These are phyloP conservation scores for Aptenodytes forsteri DNA, from an alignment of 2,113 vertebrate species.

Conservation along the genomic window DNA sequence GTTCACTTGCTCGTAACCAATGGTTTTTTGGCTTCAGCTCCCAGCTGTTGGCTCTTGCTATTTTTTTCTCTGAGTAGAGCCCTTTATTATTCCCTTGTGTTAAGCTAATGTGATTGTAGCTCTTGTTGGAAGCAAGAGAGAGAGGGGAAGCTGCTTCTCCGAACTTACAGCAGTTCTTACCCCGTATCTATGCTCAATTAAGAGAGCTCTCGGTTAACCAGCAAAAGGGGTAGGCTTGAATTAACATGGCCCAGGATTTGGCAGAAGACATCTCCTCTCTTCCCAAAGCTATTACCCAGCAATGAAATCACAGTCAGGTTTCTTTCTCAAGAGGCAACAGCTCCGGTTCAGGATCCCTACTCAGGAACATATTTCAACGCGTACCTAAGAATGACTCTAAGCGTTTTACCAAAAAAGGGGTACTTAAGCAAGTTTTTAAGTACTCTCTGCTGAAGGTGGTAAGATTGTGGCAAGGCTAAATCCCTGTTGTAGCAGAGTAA, in stretches of 20 bases:
- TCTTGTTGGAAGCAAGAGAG: neutral
- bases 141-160: neutral
- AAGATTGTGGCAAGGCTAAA: neutral
- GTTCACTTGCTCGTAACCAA: constrained; percentile 11
- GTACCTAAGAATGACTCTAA: neutral
- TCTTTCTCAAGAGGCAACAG: neutral
- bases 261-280: neutral
- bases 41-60: neutral
- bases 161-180: neutral
- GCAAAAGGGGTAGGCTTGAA: neutral
- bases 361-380: neutral
- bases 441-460: neutral
- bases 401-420: neutral
- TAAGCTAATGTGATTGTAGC: neutral
- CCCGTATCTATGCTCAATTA: neutral
- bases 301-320: neutral
- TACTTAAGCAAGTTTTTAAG: neutral
- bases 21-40: neutral
- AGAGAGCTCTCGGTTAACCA: neutral
- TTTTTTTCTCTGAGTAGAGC: neutral
- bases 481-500: neutral
- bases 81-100: constrained; percentile 11
- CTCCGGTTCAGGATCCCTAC: neutral
- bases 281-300: neutral
- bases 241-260: neutral